Percentiles rank a stretch among this genome's conserved stretches.
phyloP scores from a whole-genome alignment of 2,797 vertebrate genomes.

The Sebastolobus alascanus region DNA sequence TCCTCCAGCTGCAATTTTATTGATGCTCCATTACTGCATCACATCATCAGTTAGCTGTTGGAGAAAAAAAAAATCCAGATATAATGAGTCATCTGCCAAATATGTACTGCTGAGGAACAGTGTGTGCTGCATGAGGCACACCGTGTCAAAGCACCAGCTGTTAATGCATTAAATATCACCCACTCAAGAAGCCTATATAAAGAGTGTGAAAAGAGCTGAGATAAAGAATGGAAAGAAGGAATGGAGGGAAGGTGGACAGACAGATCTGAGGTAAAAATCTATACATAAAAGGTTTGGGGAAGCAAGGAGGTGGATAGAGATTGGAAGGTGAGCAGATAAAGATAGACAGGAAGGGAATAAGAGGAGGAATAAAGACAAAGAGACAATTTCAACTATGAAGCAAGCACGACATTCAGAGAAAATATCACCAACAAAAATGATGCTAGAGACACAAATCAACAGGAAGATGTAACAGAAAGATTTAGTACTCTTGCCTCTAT shows the following conservation, averaged over 20 bases:
- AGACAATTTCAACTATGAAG: neutral
- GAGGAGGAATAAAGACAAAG: neutral
- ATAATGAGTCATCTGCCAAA: constrained; percentile 69
- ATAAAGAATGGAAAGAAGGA: neutral
- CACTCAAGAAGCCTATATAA: constrained; percentile 27
- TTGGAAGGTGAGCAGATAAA: neutral
- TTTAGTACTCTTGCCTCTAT: too few relatives aligned
- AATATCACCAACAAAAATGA: neutral
- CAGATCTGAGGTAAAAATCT: neutral
- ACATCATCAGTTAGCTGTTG: constrained; percentile 41
- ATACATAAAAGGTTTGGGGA: neutral
- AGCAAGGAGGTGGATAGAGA: neutral
- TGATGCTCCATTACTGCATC: constrained; percentile 35
- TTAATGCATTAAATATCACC: constrained; percentile 54
- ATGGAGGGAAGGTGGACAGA: neutral
- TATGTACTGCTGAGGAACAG: constrained; percentile 55
- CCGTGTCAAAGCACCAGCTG: constrained; percentile 44
- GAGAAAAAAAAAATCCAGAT: constrained; percentile 14
- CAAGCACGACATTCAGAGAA: neutral
- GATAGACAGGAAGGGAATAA: neutral
- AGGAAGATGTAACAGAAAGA: neutral
- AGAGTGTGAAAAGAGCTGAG: constrained; percentile 12
- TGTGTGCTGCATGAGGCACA: constrained; percentile 55
- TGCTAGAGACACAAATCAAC: neutral
- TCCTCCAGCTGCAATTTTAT: constrained; percentile 29